Base-by-base conservation (phyloP, 1,140 invertebrate species). In the Nephila pilipes region DNA sequence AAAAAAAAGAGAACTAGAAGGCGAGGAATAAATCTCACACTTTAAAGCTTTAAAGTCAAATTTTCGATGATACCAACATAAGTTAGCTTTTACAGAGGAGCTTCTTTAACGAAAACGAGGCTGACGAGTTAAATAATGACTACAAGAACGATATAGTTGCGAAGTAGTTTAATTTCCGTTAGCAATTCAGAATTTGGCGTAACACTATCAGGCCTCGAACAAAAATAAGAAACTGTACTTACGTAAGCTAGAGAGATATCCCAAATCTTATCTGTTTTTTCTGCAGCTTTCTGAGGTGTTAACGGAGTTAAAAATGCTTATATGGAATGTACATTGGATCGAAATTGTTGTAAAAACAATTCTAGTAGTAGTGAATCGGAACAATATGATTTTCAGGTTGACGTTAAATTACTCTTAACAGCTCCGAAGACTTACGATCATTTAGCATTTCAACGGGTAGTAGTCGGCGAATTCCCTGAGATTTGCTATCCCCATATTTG, bases 261-360 rank as follows among this genome's bases (percentile, higher is more conserved):
- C 2, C 54, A 79, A 25, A 89, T 75, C 10, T 25, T n/a, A 55
- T 89, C 63, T 14, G n/a, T n/a, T n/a, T n/a, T n/a, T n/a, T n/a
- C n/a, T n/a, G 63, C 22, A n/a, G n/a, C n/a, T n/a, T n/a, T n/a
- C n/a, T n/a, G n/a, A n/a, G 32, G 6, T 22, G 38, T 89, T 18
- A 89, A 29, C 0, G 4, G n/a, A 18, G 36, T 5, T 3, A 54
- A 12, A 12, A 58, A 6, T 8, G 85, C 29, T 22, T 63, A 38
- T 63, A 87, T 87, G 4, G 60, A 32, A 63, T 87, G 85, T 63
- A 25, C 29, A 58, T 16, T 22, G 16, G 85, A 32, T 63, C 57
- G 85, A 10, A 87, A n/a, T 63, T 55, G 85, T 22, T 87, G 85
- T 1, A 65, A 2, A 65, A 87, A 87, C 16, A 87, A 46, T 65